Evolutionary conservation across 2,888 invertebrate species (phyloP).

Genomic region (Harmothoe impar): DNA sequence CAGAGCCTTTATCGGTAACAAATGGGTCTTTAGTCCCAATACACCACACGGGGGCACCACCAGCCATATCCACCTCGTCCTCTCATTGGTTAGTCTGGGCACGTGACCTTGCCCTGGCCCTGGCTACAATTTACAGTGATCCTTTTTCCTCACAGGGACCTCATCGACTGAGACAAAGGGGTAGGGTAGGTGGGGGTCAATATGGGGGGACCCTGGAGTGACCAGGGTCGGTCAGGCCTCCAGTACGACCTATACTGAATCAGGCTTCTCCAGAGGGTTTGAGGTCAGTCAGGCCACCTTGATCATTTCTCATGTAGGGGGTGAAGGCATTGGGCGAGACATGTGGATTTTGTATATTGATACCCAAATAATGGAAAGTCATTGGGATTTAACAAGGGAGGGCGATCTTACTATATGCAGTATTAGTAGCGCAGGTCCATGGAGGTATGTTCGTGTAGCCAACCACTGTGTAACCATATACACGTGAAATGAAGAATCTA

Average conservation of each 20-base stretch:
- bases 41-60: not conserved
- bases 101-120: not conserved
- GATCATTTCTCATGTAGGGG: not conserved
- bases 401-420: too few species aligned
- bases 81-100: not conserved
- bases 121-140: slow-evolving; percentile 14
- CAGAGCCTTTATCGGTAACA: too few species aligned
- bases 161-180: not conserved
- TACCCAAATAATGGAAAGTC: too few species aligned
- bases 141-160: not conserved
- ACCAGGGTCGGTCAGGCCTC: not conserved
- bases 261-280: not conserved
- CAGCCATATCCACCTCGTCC: not conserved
- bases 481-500: too few species aligned
- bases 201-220: too few species aligned
- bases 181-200: too few species aligned
- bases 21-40: too few species aligned
- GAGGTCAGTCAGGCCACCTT: not conserved
- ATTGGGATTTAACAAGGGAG: too few species aligned
- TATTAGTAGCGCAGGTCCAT: too few species aligned
- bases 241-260: not conserved
- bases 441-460: too few species aligned
- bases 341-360: too few species aligned
- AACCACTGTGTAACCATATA: too few species aligned
- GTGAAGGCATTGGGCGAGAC: not conserved